A percentile compares a stretch with the other conserved stretches of the same genome.
Evolutionary conservation across 2,888 invertebrate genomes (phyloP).

Genomic region (Pocota personata): DNA sequence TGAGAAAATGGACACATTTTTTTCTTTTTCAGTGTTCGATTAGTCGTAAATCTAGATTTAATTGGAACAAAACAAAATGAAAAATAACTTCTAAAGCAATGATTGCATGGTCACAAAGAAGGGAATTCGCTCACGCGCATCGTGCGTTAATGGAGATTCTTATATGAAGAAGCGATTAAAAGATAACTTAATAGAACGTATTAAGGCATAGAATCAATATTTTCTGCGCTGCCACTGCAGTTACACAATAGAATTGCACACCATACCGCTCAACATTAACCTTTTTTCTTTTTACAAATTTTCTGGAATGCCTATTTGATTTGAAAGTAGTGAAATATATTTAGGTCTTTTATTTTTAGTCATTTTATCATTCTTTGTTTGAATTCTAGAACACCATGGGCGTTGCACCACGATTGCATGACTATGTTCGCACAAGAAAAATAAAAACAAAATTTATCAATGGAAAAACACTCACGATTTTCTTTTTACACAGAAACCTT

Average conservation of each 20-base stretch:
- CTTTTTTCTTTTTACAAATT: too few species aligned
- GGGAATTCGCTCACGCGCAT: neutral
- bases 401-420: slow-evolving; percentile 6
- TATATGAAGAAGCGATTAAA: neutral
- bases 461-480: neutral
- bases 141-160: neutral
- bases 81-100: neutral
- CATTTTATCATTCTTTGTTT: slow-evolving; percentile 9
- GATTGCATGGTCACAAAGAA: neutral
- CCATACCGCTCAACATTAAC: neutral
- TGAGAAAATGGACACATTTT: too few species aligned
- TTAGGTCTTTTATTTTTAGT: slow-evolving; percentile 15
- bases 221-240: neutral
- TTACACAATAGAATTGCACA: neutral
- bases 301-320: neutral
- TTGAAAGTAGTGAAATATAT: neutral
- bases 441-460: neutral
- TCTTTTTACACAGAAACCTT: neutral
- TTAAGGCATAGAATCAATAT: slow-evolving; percentile 10
- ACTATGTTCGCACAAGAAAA: neutral
- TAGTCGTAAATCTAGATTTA: neutral
- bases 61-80: neutral
- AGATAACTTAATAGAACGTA: neutral
- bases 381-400: slow-evolving; percentile 9
- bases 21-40: too few species aligned